phyloP scores from a whole-genome alignment of 2,113 vertebrate species.

The Macquaria ambigua region DNA sequence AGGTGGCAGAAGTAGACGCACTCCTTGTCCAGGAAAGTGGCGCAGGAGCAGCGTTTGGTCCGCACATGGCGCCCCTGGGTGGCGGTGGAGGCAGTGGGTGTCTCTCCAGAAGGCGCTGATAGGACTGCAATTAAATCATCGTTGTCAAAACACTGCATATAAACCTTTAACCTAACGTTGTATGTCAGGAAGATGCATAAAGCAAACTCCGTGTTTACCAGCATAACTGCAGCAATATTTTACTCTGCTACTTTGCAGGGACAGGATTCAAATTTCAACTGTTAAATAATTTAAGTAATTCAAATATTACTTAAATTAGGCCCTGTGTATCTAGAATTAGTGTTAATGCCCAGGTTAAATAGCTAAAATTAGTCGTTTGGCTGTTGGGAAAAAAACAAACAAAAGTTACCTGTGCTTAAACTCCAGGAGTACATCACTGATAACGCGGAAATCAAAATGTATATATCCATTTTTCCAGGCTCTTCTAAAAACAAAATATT shows the following conservation, averaged over 20 bases:
- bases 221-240: neutral
- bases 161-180: neutral
- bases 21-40: conserved; percentile 93
- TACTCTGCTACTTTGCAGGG: neutral
- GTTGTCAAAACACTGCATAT: conserved; percentile 30
- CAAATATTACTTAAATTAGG: no score
- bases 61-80: conserved; percentile 78
- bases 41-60: conserved; percentile 94
- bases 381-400: neutral
- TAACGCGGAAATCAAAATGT: conserved; percentile 85
- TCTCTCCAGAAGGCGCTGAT: conserved; percentile 33
- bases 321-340: neutral
- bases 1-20: conserved; percentile 99
- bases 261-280: neutral
- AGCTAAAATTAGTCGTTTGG: neutral
- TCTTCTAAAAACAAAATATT: neutral
- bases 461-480: conserved; percentile 86
- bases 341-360: neutral
- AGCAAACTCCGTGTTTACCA: neutral
- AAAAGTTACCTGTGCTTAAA: conserved; percentile 77
- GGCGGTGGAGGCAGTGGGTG: conserved; percentile 38
- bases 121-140: conserved; percentile 62
- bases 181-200: neutral
- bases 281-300: neutral
- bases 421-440: conserved; percentile 81